phyloP scores from a whole-genome alignment of 2,113 vertebrate genomes.

The Ciconia maguari region DNA sequence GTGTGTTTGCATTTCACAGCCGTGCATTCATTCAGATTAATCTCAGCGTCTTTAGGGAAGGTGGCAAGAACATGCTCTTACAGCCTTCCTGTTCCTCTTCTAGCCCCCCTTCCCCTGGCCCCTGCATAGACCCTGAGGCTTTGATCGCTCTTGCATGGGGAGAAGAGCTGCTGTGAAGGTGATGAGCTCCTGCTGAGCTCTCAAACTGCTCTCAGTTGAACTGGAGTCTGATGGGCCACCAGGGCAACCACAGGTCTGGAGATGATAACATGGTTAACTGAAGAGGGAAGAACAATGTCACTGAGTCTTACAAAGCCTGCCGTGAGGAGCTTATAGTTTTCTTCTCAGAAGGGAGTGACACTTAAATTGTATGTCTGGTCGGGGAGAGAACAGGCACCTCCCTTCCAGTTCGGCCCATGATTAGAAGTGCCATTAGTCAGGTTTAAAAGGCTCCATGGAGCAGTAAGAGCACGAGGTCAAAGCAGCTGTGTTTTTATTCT shows the following conservation, averaged over 20 bases:
- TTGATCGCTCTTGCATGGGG: fast-evolving
- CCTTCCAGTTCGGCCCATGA: not conserved
- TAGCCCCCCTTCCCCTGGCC: not conserved
- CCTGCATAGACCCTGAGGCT: not conserved
- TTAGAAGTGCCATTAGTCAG: not conserved
- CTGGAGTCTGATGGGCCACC: not conserved
- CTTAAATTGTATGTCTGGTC: not conserved
- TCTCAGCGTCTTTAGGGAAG: not conserved
- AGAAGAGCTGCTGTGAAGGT: not conserved
- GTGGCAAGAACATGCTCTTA: not conserved
- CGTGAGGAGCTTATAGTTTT: not conserved
- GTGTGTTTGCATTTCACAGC: not conserved
- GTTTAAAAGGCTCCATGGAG: not conserved
- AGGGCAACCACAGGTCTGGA: not conserved
- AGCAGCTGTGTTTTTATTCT: not conserved
- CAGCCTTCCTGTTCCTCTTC: not conserved
- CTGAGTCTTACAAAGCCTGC: not conserved
- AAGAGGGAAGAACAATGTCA: not conserved
- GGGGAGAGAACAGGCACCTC: not conserved
- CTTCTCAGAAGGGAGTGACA: not conserved
- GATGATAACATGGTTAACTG: not conserved
- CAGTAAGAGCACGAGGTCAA: not conserved
- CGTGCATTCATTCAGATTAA: not conserved
- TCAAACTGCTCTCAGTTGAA: not conserved
- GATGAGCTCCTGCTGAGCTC: not conserved